phyloP scores from a whole-genome alignment of 2,888 invertebrate species.

The Helleia helle region DNA sequence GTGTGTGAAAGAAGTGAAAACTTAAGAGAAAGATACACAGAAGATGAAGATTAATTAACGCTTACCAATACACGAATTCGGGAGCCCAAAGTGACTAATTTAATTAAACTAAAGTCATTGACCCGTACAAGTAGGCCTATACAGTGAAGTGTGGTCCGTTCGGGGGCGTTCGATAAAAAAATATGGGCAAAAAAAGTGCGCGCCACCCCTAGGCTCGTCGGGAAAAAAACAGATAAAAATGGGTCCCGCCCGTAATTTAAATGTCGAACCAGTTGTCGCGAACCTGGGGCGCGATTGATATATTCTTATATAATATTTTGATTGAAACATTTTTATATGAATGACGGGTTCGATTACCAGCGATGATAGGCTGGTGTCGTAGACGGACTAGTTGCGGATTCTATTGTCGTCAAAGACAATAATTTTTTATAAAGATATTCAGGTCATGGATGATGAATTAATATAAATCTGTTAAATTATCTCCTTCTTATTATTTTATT shows the following conservation, averaged over 20 bases:
- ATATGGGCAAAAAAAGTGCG: constrained; percentile 44
- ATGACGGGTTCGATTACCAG: too few relatives aligned
- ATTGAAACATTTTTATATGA: constrained; percentile 4
- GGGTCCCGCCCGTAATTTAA: constrained; percentile 66
- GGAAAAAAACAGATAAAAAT: constrained; percentile 64
- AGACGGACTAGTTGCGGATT: too few relatives aligned
- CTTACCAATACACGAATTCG: too few relatives aligned
- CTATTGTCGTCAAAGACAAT: too few relatives aligned
- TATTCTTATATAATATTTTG: constrained; percentile 21
- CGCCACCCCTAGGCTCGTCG: constrained; percentile 63
- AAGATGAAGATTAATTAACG: too few relatives aligned
- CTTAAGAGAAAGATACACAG: too few relatives aligned
- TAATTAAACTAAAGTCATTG: constrained; percentile 24
- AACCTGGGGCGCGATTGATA: constrained; percentile 38
- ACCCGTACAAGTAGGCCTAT: constrained; percentile 31
- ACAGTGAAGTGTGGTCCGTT: constrained; percentile 44
- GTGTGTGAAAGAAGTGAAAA: too few relatives aligned
- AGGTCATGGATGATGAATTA: too few relatives aligned
- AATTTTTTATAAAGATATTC: too few relatives aligned
- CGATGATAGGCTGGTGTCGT: too few relatives aligned
- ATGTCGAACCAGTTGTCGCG: constrained; percentile 60
- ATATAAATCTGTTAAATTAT: too few relatives aligned
- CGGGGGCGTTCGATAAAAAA: constrained; percentile 39
- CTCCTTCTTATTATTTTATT: too few relatives aligned
- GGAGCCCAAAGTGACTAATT: constrained; percentile 14